Percentiles rank a stretch among this genome's conserved stretches.
Evolutionary conservation across 2,888 invertebrate species (phyloP).

Genomic region (Drosophila falleni): DNA sequence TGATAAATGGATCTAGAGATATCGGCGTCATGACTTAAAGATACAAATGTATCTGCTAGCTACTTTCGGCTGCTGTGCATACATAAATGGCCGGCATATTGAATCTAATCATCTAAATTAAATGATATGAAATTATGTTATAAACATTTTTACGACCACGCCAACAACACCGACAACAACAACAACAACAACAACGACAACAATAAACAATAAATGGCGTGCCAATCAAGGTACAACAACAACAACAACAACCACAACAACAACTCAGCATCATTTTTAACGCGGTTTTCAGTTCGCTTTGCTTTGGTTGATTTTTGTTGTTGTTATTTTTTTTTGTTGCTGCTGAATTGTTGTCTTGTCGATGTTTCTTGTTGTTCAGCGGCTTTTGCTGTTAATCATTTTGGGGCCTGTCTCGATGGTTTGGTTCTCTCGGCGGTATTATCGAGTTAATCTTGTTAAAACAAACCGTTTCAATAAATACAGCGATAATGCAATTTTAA

Average conservation of each 20-base stretch:
- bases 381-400: conserved; percentile 74
- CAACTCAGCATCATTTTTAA: conserved; percentile 54
- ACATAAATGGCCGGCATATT: conserved; percentile 57
- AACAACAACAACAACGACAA: conserved; percentile 27
- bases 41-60: conserved; percentile 67
- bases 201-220: conserved; percentile 34
- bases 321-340: conserved; percentile 8
- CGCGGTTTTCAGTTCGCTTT: conserved; percentile 56
- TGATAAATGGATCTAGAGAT: conserved; percentile 53
- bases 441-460: conserved; percentile 78
- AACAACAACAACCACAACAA: conserved; percentile 24
- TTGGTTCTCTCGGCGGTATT: conserved; percentile 59
- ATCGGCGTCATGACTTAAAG: conserved; percentile 30
- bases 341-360: conserved; percentile 15
- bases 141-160: conserved; percentile 64
- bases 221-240: conserved; percentile 44
- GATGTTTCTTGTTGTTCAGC: conserved; percentile 39
- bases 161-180: conserved; percentile 30
- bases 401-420: conserved; percentile 64
- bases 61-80: conserved; percentile 53
- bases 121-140: conserved; percentile 79
- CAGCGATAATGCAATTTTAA: conserved; percentile 85
- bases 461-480: conserved; percentile 83
- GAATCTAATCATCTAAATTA: conserved; percentile 77
- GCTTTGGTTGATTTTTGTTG: conserved; percentile 14